A percentile compares a stretch with the other conserved stretches of the same genome.
phyloP scores from a whole-genome alignment of 2,888 invertebrate genomes.

The Anoplius nigerrimus region DNA sequence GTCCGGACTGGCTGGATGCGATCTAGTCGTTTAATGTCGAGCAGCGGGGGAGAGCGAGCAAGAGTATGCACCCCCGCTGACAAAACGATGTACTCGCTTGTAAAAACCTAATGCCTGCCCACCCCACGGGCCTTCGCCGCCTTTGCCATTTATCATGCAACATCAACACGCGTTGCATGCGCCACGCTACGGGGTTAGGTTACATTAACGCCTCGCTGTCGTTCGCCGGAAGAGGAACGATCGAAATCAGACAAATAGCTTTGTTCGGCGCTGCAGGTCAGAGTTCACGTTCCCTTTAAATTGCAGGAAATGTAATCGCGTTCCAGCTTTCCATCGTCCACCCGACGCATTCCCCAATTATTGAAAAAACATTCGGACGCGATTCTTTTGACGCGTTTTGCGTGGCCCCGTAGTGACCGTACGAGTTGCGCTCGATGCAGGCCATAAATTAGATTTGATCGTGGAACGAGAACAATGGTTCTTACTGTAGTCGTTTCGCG shows the following conservation, averaged over 20 bases:
- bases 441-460: too few species aligned
- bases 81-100: slow-evolving; percentile 5
- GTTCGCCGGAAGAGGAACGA: too few species aligned
- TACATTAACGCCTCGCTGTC: slow-evolving; percentile 2
- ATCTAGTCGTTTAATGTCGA: slow-evolving; percentile 43
- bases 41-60: neutral
- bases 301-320: too few species aligned
- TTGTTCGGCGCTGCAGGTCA: slow-evolving; percentile 13
- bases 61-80: neutral
- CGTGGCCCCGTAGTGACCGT: too few species aligned
- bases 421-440: too few species aligned
- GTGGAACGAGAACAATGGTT: too few species aligned
- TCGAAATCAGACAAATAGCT: slow-evolving; percentile 21
- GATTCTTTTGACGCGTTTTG: too few species aligned
- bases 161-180: slow-evolving; percentile 30
- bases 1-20: slow-evolving; percentile 35
- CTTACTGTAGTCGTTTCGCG: too few species aligned
- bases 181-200: neutral
- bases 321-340: too few species aligned
- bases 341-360: too few species aligned
- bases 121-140: slow-evolving; percentile 17
- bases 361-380: too few species aligned
- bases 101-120: slow-evolving; percentile 35
- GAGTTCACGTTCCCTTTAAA: too few species aligned
- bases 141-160: slow-evolving; percentile 41